Percentiles rank a stretch among this genome's conserved stretches.
These are phyloP conservation scores for Clarias macrocephalus DNA, from an alignment of 2,113 vertebrate species.

Conservation along the genomic window DNA sequence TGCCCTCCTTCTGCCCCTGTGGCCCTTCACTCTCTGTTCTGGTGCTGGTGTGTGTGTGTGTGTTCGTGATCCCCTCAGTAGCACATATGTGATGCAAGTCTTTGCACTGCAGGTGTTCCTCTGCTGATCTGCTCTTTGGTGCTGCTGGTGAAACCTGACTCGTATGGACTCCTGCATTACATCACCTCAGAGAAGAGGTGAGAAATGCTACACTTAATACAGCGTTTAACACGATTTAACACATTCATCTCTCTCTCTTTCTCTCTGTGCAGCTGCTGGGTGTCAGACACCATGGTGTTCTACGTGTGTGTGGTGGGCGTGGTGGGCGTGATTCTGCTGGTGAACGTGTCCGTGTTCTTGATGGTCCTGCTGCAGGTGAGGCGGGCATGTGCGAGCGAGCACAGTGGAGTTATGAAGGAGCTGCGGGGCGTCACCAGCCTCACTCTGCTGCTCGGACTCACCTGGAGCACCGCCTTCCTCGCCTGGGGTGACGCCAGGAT, in stretches of 20 bases:
- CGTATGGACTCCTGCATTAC: slow-evolving; percentile 68
- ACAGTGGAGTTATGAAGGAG: slow-evolving; percentile 70
- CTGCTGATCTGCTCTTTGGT: slow-evolving; percentile 74
- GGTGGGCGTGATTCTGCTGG: slow-evolving; percentile 78
- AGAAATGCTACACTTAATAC: slow-evolving; percentile 1
- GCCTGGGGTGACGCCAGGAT: slow-evolving; percentile 77
- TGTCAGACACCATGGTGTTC: slow-evolving; percentile 77
- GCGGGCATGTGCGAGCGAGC: slow-evolving; percentile 72
- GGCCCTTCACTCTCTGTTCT: no score
- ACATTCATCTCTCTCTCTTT: not conserved
- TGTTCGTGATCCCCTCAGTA: not conserved
- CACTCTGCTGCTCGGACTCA: slow-evolving; percentile 85
- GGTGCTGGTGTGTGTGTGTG: not conserved
- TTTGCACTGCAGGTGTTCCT: slow-evolving; percentile 77
- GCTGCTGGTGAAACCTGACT: slow-evolving; percentile 74
- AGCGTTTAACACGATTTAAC: not conserved
- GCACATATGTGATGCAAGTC: not conserved
- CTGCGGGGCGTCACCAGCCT: slow-evolving; percentile 81
- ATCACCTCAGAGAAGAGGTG: slow-evolving; percentile 66
- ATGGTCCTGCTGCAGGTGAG: slow-evolving; percentile 83
- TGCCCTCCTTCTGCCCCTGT: not conserved
- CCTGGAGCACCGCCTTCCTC: slow-evolving; percentile 84
- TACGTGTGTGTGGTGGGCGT: slow-evolving; percentile 83
- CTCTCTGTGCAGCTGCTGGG: slow-evolving; percentile 80
- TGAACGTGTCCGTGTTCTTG: slow-evolving; percentile 80